Conservation (phyloP, 2,113 vertebrate genomes). For the Pluvialis apricaria region DNA sequence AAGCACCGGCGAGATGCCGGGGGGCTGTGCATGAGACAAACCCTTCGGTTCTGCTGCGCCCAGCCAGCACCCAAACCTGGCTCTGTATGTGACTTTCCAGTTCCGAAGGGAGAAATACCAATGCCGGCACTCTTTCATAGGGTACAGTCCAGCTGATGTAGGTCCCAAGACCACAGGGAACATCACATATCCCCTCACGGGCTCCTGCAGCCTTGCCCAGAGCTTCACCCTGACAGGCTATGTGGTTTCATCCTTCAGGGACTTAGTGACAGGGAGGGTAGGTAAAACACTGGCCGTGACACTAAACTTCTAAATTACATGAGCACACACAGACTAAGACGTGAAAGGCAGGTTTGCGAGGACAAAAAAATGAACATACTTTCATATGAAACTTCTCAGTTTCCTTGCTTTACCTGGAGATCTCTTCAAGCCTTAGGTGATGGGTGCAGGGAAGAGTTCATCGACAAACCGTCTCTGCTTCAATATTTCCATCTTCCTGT, state of each 20-base stretch:
- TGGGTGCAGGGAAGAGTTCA: neutral
- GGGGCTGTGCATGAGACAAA: neutral
- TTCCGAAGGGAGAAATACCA: neutral
- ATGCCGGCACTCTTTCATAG: neutral
- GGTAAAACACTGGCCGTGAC: neutral
- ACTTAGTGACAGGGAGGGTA: neutral
- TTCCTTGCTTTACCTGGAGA: neutral
- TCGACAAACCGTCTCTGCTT: neutral
- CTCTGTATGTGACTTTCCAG: neutral
- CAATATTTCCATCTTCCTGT: neutral
- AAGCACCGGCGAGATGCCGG: neutral
- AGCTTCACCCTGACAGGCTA: neutral
- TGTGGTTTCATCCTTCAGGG: neutral
- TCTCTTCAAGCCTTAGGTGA: neutral
- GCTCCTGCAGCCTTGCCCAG: neutral
- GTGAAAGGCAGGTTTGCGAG: neutral
- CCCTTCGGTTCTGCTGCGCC: accelerated
- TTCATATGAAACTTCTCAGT: neutral
- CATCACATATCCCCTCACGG: accelerated
- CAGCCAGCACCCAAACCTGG: neutral
- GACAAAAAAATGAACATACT: neutral
- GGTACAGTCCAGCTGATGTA: neutral
- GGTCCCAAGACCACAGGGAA: neutral
- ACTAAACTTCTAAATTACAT: neutral
- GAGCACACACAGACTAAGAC: neutral